phyloP scores from a whole-genome alignment of 92 coral and sea anemone genomes.

The Blastomussa wellsi region DNA sequence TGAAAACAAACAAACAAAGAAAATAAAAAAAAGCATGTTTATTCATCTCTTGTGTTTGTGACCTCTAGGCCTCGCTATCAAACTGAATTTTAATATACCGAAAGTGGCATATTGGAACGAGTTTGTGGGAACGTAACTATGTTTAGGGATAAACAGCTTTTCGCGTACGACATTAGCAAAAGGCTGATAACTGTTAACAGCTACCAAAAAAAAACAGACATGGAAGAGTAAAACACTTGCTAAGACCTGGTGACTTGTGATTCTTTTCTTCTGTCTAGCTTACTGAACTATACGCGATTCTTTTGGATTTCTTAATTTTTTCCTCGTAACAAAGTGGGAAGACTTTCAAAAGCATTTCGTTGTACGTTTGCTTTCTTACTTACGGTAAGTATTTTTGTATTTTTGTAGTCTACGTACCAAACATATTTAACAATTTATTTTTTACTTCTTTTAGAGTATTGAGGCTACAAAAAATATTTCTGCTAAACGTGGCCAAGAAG shows the following conservation, averaged over 20 bases:
- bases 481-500: neutral
- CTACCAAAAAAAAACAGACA: neutral
- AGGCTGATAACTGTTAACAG: neutral
- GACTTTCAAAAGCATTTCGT: neutral
- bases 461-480: neutral
- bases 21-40: no score
- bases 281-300: neutral
- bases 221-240: neutral
- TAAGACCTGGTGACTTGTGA: neutral
- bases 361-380: neutral
- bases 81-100: no score
- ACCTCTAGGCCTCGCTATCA: no score
- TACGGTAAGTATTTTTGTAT: no score
- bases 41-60: no score
- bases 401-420: no score
- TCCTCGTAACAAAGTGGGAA: neutral
- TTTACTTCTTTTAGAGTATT: neutral
- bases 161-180: neutral
- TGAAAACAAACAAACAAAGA: no score
- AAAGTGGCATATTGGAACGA: no score
- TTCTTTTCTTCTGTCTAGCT: no score
- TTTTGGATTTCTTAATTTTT: neutral
- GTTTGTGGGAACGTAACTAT: no score
- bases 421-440: no score
- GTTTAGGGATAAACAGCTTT: no score